phyloP scores from a whole-genome alignment of 2,797 vertebrate species.

The Garrulus glandarius region DNA sequence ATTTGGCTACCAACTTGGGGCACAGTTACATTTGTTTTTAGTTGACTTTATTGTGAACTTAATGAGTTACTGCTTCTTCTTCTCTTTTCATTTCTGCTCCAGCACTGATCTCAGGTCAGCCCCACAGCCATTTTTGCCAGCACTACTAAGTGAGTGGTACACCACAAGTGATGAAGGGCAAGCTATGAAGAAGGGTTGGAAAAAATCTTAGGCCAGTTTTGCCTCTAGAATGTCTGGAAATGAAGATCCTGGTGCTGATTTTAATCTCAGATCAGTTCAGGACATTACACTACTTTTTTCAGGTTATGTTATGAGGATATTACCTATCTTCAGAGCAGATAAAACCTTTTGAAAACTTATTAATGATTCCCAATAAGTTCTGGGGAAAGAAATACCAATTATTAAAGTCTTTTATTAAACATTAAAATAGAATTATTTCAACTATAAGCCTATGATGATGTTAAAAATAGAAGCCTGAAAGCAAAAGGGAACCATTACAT shows the following conservation, averaged over 20 bases:
- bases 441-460: background rate
- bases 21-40: background rate
- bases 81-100: background rate
- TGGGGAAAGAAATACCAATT: background rate
- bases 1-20: background rate
- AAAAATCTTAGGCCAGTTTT: background rate
- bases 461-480: conserved; percentile 6
- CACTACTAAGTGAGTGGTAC: background rate
- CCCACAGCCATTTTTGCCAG: background rate
- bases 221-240: background rate
- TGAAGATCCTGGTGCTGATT: background rate
- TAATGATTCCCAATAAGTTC: background rate
- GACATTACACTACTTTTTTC: background rate
- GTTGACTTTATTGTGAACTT: background rate
- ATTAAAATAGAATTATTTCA: conserved; percentile 7
- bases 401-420: background rate
- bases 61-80: background rate
- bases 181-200: background rate
- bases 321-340: background rate
- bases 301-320: background rate
- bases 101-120: background rate
- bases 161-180: background rate
- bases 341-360: background rate
- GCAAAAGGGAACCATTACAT: background rate
- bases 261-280: background rate